Conservation (phyloP, 2,113 vertebrate species). For the Xiphophorus hellerii region DNA sequence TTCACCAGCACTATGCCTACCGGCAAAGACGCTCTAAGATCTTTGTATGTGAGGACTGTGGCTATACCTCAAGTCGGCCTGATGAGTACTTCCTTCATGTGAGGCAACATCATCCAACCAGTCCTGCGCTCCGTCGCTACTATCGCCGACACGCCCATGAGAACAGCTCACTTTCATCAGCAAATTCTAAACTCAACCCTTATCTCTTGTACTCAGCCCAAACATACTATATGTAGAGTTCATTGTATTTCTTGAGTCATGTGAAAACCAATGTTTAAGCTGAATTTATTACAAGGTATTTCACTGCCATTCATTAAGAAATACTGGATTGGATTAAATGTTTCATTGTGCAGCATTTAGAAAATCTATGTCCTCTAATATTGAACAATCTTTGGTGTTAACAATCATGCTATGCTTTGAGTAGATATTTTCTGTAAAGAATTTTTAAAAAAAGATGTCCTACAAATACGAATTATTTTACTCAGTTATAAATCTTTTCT, state of each 20-base stretch:
- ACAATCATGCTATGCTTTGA: not conserved
- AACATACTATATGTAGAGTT: slow-evolving; percentile 71
- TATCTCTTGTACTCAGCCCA: slow-evolving; percentile 74
- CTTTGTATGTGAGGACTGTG: slow-evolving; percentile 90
- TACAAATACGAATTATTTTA: not conserved
- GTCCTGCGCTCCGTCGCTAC: slow-evolving; percentile 76
- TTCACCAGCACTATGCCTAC: slow-evolving; percentile 87
- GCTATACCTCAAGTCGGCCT: slow-evolving; percentile 83
- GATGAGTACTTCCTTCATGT: slow-evolving; percentile 85
- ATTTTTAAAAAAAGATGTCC: no score
- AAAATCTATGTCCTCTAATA: not conserved
- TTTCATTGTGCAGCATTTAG: not conserved
- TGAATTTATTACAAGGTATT: not conserved
- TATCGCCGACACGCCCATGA: slow-evolving; percentile 78
- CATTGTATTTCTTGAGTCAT: not conserved
- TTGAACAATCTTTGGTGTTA: not conserved
- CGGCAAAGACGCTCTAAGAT: slow-evolving; percentile 90
- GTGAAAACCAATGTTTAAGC: not conserved
- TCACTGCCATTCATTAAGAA: not conserved
- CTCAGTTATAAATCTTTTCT: not conserved
- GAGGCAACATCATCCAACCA: slow-evolving; percentile 77
- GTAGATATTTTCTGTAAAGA: no score
- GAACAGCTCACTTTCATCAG: slow-evolving; percentile 36
- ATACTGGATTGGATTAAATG: not conserved
- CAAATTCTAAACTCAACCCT: slow-evolving; percentile 60